These are phyloP conservation scores for Arctocebus calabarensis DNA, from an alignment of 2,797 vertebrate species.

Conservation along the genomic window DNA sequence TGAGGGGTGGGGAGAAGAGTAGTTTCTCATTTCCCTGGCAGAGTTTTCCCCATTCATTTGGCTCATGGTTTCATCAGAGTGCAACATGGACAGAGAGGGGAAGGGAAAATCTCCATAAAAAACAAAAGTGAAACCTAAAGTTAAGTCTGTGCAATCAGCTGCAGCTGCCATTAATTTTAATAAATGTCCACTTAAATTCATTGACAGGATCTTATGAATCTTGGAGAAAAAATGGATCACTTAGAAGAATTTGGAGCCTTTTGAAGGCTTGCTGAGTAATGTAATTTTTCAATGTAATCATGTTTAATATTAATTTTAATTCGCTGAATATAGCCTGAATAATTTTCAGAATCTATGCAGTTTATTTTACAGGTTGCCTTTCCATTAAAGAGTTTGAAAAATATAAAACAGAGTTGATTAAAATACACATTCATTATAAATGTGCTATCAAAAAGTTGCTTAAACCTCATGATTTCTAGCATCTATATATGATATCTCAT, in stretches of 20 bases:
- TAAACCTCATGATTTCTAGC: neutral
- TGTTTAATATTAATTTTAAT: conserved; percentile 75
- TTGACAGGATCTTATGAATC: conserved; percentile 76
- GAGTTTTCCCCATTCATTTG: neutral
- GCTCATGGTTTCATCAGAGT: neutral
- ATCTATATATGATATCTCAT: neutral
- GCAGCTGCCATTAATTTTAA: conserved; percentile 76
- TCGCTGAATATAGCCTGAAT: conserved; percentile 51
- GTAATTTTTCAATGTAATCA: conserved; percentile 15
- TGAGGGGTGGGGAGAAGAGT: neutral
- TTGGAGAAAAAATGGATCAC: conserved; percentile 70
- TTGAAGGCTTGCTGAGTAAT: conserved; percentile 41
- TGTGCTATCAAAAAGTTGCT: neutral
- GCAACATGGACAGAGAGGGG: neutral
- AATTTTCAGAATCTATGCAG: conserved; percentile 39
- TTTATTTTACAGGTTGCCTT: conserved; percentile 54
- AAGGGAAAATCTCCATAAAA: neutral
- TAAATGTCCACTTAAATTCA: conserved; percentile 69
- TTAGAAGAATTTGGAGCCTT: conserved; percentile 72
- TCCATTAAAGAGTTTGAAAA: conserved; percentile 52
- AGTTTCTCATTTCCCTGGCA: neutral
- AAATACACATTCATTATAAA: conserved; percentile 34
- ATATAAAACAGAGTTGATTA: conserved; percentile 57
- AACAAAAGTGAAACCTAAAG: conserved; percentile 9
- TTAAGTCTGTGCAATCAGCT: neutral